Evolutionary conservation across 2,797 vertebrate species (phyloP).

Genomic region (Chelonia mydas): DNA sequence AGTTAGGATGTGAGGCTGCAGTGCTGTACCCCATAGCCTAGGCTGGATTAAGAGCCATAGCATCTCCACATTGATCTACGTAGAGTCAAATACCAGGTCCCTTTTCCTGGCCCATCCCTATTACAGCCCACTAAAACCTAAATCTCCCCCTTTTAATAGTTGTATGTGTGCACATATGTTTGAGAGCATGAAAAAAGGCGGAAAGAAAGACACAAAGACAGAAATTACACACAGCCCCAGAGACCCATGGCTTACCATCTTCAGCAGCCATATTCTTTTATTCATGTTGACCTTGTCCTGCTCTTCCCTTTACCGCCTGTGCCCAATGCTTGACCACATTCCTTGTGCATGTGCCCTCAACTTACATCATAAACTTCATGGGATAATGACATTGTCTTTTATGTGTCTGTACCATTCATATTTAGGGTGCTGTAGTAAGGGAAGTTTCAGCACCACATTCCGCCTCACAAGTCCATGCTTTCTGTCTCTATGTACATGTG

Average conservation of each 20-base stretch:
- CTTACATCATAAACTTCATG: not conserved
- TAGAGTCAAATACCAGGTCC: not conserved
- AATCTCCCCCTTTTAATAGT: not conserved
- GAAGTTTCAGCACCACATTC: not conserved
- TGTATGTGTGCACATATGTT: not conserved
- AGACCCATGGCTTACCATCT: not conserved
- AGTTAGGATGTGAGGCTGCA: not conserved
- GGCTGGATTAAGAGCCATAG: not conserved
- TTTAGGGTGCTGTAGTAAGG: not conserved
- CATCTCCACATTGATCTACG: not conserved
- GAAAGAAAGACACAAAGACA: not conserved
- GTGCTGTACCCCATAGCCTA: not conserved
- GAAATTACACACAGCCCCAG: no score
- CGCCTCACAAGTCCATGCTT: not conserved
- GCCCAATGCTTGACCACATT: not conserved
- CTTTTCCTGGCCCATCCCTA: not conserved
- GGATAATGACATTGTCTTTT: not conserved
- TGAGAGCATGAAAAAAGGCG: not conserved
- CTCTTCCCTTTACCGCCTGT: not conserved
- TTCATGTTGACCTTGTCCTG: not conserved
- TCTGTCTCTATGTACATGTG: not conserved
- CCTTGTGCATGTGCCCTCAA: not conserved
- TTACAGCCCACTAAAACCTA: not conserved
- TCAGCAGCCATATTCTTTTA: not conserved
- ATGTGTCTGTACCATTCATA: not conserved